Evolutionary conservation across 2,888 invertebrate genomes (phyloP).

Genomic region (Idaea straminata): DNA sequence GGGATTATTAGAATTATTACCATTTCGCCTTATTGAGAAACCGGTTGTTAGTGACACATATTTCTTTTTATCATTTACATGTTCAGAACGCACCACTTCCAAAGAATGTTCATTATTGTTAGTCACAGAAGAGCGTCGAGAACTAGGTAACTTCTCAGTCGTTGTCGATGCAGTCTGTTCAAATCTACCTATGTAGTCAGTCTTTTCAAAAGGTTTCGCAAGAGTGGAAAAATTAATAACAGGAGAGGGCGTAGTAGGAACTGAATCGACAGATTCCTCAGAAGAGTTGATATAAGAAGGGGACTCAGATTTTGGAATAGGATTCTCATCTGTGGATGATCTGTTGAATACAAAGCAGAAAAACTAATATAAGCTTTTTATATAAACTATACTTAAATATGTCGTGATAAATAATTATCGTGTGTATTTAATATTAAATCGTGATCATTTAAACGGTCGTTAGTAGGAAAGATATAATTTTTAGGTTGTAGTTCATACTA

Average conservation of each 20-base stretch:
- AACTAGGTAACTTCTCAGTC: slow-evolving; percentile 55
- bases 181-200: slow-evolving; percentile 65
- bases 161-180: slow-evolving; percentile 55
- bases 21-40: slow-evolving; percentile 70
- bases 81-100: slow-evolving; percentile 47
- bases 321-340: slow-evolving; percentile 78
- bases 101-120: slow-evolving; percentile 51
- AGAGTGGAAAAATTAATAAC: slow-evolving; percentile 67
- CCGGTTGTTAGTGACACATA: slow-evolving; percentile 70
- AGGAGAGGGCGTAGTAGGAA: slow-evolving; percentile 48
- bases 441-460: slow-evolving; percentile 16
- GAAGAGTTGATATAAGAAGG: slow-evolving; percentile 59
- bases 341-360: slow-evolving; percentile 80
- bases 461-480: slow-evolving; percentile 34
- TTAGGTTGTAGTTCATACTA: slow-evolving; percentile 23
- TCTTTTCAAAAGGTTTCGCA: slow-evolving; percentile 75
- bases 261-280: slow-evolving; percentile 52
- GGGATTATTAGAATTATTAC: slow-evolving; percentile 63
- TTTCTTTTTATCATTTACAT: slow-evolving; percentile 55
- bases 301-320: slow-evolving; percentile 57
- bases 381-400: slow-evolving; percentile 41
- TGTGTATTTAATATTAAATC: not conserved
- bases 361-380: slow-evolving; percentile 69
- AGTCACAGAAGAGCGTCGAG: slow-evolving; percentile 53
- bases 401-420: slow-evolving; percentile 6